Evolutionary conservation across 37 sponge, comb jelly and placozoan genomes (phyloP), one percentile per base, ranked within the genome.

Genomic region (Dysidea cf. avara): DNA sequence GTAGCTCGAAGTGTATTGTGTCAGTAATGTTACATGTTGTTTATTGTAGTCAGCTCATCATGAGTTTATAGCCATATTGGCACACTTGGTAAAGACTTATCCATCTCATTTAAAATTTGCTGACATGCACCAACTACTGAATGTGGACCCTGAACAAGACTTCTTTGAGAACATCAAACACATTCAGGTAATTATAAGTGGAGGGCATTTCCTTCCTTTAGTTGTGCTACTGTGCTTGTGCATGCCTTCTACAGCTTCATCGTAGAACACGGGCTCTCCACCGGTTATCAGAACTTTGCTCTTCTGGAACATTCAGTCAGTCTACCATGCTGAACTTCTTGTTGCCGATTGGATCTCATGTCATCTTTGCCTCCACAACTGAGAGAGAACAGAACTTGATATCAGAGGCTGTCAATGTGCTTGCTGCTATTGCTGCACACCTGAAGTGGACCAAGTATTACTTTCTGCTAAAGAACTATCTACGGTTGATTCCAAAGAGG

Each of bases 91-190:
- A 22, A 78, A 60, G 37, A n/a, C 59, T 29, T 88, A 67, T 65
- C 59, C 72, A 25, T 21, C 50, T n/a, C 87, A 86, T 55, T 65
- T 74, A 1, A 69, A 64, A 56, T 92, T 92, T 65, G n/a, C 56
- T 2, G 82, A 87, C 25, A 35, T 95, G 66, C 6, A 37, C 11
- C 25, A 40, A 31, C 83, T 92, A 51, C 57, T 56, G 48, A 43
- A 78, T 66, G 25, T 34, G 17, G 85, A 96, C 39, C 75, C 87
- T 0, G 96, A 96, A 35, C 87, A 62, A 4, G 96, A 96, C 54
- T 86, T 96, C 72, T 92, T 96, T 70, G 76, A 89, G 56, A 96
- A 96, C 64, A 32, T 96, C 14, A 39, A 67, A 4, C 96, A 96
- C 66, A 79, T 96, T 49, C 96, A 96, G 71, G 71, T 85, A 34